A percentile compares a stretch with the other conserved stretches of the same genome.
phyloP scores from a whole-genome alignment of 2,797 vertebrate genomes.

The Chrosomus eos region DNA sequence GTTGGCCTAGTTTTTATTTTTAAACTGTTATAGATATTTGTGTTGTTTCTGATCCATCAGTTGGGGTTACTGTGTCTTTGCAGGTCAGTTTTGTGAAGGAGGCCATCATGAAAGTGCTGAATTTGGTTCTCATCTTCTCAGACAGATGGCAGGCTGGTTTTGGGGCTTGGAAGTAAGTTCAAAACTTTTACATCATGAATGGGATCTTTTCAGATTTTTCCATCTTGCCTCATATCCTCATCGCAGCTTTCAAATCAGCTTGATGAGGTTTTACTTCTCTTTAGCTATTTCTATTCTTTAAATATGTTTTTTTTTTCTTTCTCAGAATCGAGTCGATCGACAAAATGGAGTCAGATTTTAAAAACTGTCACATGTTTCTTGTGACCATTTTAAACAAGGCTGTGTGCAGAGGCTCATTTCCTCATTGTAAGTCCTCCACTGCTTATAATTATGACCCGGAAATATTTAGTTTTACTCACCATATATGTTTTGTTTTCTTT shows the following conservation, averaged over 20 bases:
- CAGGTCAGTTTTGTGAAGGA: conserved; percentile 98
- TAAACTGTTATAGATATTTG: not conserved
- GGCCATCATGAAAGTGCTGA: conserved; percentile 98
- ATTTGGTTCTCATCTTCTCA: conserved; percentile 96
- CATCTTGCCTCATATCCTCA: not conserved
- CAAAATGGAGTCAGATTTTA: conserved; percentile 99
- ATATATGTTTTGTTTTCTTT: conserved; percentile 19
- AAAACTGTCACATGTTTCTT: conserved; percentile 99
- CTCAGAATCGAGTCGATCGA: conserved; percentile 95
- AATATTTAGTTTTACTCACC: not conserved
- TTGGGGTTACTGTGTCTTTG: conserved; percentile 23
- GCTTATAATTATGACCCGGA: not conserved
- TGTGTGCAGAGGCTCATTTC: conserved; percentile 96
- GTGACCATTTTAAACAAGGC: conserved; percentile 98
- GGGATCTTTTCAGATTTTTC: not conserved
- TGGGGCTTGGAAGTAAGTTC: conserved; percentile 92
- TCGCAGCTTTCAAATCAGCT: conserved; percentile 17
- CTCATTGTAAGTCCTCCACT: conserved; percentile 87
- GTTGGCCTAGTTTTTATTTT: conserved; percentile 5
- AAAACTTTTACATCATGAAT: not conserved
- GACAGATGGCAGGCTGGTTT: conserved; percentile 95
- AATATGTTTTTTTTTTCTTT: conserved; percentile 42
- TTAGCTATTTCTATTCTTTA: not conserved
- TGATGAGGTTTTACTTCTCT: conserved; percentile 12
- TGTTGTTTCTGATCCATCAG: not conserved